A percentile compares a stretch with the other conserved stretches of the same genome.
These are phyloP conservation scores for Acleris holmiana DNA, from an alignment of 2,888 invertebrate species.

Conservation along the genomic window DNA sequence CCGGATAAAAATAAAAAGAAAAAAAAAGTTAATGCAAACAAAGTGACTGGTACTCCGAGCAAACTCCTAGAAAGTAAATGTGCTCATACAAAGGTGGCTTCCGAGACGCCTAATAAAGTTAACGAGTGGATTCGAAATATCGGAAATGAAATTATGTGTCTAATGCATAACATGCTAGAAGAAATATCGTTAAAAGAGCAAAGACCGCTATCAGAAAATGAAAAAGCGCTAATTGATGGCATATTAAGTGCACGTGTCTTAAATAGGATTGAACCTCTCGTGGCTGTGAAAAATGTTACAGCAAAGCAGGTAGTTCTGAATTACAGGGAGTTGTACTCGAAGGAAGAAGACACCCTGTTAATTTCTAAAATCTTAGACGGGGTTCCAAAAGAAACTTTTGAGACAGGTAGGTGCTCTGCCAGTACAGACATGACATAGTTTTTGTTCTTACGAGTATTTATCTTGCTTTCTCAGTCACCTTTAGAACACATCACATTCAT, in stretches of 20 bases:
- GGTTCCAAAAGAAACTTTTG: neutral
- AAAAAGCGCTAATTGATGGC: neutral
- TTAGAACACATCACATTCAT: too few species aligned
- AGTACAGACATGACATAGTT: too few species aligned
- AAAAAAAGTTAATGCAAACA: too few species aligned
- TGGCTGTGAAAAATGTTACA: neutral
- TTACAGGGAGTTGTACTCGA: conserved; percentile 1
- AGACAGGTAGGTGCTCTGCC: neutral
- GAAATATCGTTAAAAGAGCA: conserved; percentile 5
- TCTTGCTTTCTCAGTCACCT: too few species aligned
- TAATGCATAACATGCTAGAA: conserved; percentile 3
- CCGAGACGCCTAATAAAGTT: too few species aligned
- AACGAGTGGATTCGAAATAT: neutral
- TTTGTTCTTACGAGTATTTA: too few species aligned
- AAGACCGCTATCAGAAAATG: neutral
- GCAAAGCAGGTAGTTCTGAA: neutral
- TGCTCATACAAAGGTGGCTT: too few species aligned
- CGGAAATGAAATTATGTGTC: conserved; percentile 3
- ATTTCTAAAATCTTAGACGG: too few species aligned
- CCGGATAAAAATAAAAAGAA: too few species aligned
- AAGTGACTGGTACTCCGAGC: too few species aligned
- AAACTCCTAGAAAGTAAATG: too few species aligned
- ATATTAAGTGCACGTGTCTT: neutral
- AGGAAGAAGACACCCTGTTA: neutral
- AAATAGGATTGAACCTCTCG: conserved; percentile 9